Base-by-base conservation (phyloP, 2,113 vertebrate species). In the Pollimyrus isidori region DNA sequence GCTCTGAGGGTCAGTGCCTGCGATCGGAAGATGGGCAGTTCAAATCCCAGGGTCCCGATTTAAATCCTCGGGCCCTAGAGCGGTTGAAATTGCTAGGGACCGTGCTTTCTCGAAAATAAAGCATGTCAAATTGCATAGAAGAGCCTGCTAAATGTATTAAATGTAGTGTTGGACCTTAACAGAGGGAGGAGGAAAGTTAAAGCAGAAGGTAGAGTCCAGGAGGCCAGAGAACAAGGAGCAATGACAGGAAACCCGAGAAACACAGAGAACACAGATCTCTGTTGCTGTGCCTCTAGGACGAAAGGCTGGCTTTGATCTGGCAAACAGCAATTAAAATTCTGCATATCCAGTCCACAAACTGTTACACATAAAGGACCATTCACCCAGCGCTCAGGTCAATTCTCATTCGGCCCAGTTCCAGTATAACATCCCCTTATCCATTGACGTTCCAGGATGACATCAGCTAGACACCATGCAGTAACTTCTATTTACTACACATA, bases 241-340 rank as follows among this genome's bases (percentile, higher is more conserved):
- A 53, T 15, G 15, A 3, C 11, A 30, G 49, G 1, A 26, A 53
- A 13, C 23, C 85, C 6, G 26, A 87, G 49, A 48, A 52, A 86
- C n/a, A 46, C 0, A 26, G 48, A 86, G 50, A 53, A 13, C 48
- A 35, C 2, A 5, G 11, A 4, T 35, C 48, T 17, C 26, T 10
- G 45, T 13, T 21, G 39, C 42, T 10, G 39, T 10, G 42, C 80
- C 3, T 35, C 7, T 10, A 1, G n/a, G 4, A 56, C 26, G 15
- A 86, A 52, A 87, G 50, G 21, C 45, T 39, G 85, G 49, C 85
- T 87, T 87, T 56, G 85, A 87, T 87, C 85, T 35, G 50, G n/a
- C 85, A 87, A 87, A 56, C 46, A 56, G 50, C 26, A 87, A 87
- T 87, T 39, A 87, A 87, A 53, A 87, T 5, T 15, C 48, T 10